A percentile compares a stretch with the other conserved stretches of the same genome.
These are phyloP conservation scores for Mormoops blainvillei DNA, from an alignment of 2,113 vertebrate genomes.

Conservation along the genomic window DNA sequence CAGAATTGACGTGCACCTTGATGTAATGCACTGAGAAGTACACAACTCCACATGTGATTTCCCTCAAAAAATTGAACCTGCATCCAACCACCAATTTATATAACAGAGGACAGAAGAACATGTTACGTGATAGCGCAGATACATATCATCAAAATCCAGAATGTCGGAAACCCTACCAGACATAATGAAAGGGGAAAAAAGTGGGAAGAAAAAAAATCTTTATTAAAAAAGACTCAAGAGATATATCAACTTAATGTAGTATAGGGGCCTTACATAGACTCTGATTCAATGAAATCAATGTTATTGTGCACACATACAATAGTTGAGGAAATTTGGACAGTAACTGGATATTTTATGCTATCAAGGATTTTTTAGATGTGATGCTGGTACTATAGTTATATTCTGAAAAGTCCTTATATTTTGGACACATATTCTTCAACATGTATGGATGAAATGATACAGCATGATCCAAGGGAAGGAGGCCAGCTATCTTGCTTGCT, in stretches of 20 bases:
- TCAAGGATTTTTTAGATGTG: background rate
- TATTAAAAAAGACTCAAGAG: background rate
- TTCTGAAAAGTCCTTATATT: background rate
- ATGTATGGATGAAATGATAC: background rate
- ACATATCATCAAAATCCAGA: background rate
- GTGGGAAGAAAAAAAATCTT: background rate
- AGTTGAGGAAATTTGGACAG: background rate
- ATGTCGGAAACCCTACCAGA: background rate
- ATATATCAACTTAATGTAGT: background rate
- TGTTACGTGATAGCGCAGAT: background rate
- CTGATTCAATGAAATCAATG: background rate
- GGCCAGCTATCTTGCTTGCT: background rate
- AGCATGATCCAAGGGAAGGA: background rate
- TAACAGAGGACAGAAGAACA: background rate
- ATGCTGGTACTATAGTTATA: background rate
- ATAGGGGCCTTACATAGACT: background rate
- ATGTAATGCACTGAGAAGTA: background rate
- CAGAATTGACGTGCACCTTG: background rate
- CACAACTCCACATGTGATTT: background rate
- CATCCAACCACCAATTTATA: background rate
- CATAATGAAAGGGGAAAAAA: no score
- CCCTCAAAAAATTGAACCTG: background rate
- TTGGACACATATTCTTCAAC: background rate
- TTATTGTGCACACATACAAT: fast-evolving
- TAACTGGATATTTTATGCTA: background rate